Conservation (phyloP, 2,797 vertebrate genomes). For the Xiphophorus birchmanni region DNA sequence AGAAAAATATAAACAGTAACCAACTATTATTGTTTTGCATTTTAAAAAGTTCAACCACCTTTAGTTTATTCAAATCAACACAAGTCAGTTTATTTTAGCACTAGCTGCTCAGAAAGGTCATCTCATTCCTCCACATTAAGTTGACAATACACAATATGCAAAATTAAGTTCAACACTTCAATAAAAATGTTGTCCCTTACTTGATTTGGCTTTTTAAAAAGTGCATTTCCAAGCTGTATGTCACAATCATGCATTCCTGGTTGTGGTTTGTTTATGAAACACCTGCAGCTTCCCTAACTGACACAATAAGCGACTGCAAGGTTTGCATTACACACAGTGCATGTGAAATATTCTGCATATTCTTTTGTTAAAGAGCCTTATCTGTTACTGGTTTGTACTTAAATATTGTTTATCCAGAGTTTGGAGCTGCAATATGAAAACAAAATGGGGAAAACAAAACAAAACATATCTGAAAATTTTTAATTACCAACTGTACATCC, state of each 20-base stretch:
- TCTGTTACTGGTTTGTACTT: not conserved
- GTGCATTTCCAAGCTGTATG: not conserved
- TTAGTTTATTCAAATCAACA: not conserved
- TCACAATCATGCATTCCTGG: not conserved
- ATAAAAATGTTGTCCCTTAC: not conserved
- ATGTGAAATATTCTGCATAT: not conserved
- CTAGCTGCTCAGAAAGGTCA: not conserved
- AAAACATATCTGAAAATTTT: not conserved
- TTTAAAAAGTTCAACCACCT: not conserved
- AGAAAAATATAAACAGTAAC: not conserved
- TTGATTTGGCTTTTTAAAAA: not conserved
- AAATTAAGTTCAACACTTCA: not conserved
- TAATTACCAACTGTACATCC: conserved; percentile 7
- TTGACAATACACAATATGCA: not conserved
- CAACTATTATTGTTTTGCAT: not conserved
- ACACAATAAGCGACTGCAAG: not conserved
- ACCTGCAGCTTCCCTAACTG: conserved; percentile 2
- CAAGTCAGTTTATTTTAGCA: not conserved
- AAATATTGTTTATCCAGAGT: not conserved
- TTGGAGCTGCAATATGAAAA: not conserved
- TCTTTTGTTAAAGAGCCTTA: not conserved
- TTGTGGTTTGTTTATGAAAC: conserved; percentile 12
- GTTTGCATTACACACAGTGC: not conserved
- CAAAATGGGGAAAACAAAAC: not conserved
- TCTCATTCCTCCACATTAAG: not conserved